Conservation (phyloP, 2,888 invertebrate genomes). For the Pollenia amentaria region DNA sequence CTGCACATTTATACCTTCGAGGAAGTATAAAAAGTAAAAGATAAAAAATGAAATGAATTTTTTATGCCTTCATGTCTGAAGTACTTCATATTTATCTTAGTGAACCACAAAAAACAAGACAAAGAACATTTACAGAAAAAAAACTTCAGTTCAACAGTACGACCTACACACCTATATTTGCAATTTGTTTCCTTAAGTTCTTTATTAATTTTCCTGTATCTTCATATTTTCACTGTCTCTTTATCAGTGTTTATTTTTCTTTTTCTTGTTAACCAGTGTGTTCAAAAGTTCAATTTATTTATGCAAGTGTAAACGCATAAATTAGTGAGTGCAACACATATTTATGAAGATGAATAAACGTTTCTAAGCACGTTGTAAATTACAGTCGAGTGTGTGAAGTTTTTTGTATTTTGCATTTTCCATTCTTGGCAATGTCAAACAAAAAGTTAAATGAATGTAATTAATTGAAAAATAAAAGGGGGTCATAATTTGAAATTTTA, state of each 20-base stretch:
- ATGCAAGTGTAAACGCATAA: conserved; percentile 67
- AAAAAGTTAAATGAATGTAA: conserved; percentile 35
- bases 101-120: conserved; percentile 26
- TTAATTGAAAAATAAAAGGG: conserved; percentile 15
- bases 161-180: conserved; percentile 68
- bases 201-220: background rate
- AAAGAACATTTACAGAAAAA: background rate
- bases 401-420: conserved; percentile 15
- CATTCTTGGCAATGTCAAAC: conserved; percentile 16
- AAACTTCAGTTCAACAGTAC: conserved; percentile 29
- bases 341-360: conserved; percentile 39
- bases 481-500: conserved; percentile 57
- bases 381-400: conserved; percentile 22
- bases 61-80: conserved; percentile 39
- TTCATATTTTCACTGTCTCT: conserved; percentile 5
- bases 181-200: conserved; percentile 20
- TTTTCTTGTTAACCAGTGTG: conserved; percentile 20
- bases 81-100: conserved; percentile 29
- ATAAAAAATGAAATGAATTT: conserved; percentile 2
- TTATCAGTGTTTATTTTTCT: conserved; percentile 24
- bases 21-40: conserved; percentile 17
- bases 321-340: conserved; percentile 61
- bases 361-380: conserved; percentile 49
- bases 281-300: conserved; percentile 60
- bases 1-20: conserved; percentile 37